Base-by-base conservation (phyloP, 2,888 invertebrate species). In the Cyaniris semiargus region DNA sequence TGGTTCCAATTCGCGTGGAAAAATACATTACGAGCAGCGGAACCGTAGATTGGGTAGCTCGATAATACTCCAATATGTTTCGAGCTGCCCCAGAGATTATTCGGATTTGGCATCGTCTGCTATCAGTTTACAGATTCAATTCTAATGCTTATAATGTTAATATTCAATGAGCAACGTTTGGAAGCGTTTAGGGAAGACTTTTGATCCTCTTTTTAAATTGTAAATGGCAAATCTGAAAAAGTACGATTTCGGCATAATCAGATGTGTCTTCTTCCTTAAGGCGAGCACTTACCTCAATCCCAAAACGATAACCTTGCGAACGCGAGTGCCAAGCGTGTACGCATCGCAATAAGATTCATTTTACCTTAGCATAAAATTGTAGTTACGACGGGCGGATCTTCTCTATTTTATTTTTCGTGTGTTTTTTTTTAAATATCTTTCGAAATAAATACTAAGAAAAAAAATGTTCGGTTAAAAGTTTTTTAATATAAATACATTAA, bases 11-110 rank as follows among this genome's bases (percentile, higher is more conserved):
- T 71, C 71, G 38, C 21, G 71, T 71, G 71, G 71, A 38, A 71
- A 71, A 71, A 71, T 71, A 70, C 34, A 34, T 70, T 34, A 71
- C 71, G 38, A 71, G 71, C 38, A 38, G 71, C 71, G 71, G 71
- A 38, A 71, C 66, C 66, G 66, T 66, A 66, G 66, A 66, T 66
- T 66, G 66, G 27, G 23, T 31, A 27, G 66, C 27, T 66, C 15
- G 66, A 66, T 66, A 66, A 66, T 31, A 27, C 27, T 66, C 27
- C 66, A 66, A 66, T 66, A 66, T 66, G 31, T 31, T 66, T 31
- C 15, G 27, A 66, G 27, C 31, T 31, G 66, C 66, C 66, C 15
- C 66, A 15, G 27, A 31, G 27, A 21, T 18, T 60, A 23, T 13
- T 27, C 27, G 66, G 27, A 31, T 66, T 66, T 66, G 66, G 66